Percentiles rank a stretch among this genome's conserved stretches.
These are phyloP conservation scores for Astreopora myriophthalma DNA, from an alignment of 64 coral and sea anemone genomes.

Conservation along the genomic window DNA sequence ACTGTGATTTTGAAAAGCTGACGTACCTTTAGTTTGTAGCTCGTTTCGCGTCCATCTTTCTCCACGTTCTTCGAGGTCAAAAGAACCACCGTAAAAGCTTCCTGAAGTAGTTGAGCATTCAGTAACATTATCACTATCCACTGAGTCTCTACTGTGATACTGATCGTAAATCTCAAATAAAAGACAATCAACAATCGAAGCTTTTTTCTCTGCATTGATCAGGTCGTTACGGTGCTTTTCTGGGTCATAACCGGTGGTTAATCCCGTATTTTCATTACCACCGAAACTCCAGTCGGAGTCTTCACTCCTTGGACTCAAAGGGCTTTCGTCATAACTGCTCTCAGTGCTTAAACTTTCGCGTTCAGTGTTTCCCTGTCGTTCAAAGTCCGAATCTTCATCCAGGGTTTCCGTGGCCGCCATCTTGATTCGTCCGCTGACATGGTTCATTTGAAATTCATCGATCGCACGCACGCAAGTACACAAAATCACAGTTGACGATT, in stretches of 20 bases:
- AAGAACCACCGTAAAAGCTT: slow-evolving; percentile 92
- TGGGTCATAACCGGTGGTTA: slow-evolving; percentile 23
- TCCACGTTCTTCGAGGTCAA: slow-evolving; percentile 96
- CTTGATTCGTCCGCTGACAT: slow-evolving; percentile 74
- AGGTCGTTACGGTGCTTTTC: background rate
- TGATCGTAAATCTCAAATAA: slow-evolving; percentile 99
- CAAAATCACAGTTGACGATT: background rate
- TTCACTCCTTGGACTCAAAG: slow-evolving; percentile 90
- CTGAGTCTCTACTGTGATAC: slow-evolving; percentile 93
- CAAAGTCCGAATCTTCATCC: slow-evolving; percentile 54
- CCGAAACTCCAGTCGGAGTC: slow-evolving; percentile 96
- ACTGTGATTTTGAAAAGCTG: background rate
- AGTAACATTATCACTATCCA: slow-evolving; percentile 98
- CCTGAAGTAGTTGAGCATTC: slow-evolving; percentile 98
- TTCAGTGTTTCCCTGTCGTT: slow-evolving; percentile 68
- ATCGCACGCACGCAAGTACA: slow-evolving; percentile 68
- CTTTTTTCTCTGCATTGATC: slow-evolving; percentile 72
- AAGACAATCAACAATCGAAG: slow-evolving; percentile 94
- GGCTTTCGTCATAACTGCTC: slow-evolving; percentile 76
- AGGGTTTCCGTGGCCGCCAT: slow-evolving; percentile 76
- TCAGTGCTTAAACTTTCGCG: slow-evolving; percentile 76
- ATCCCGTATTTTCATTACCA: slow-evolving; percentile 73
- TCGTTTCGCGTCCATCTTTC: slow-evolving; percentile 92
- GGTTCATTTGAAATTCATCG: slow-evolving; percentile 64
- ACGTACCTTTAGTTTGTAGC: slow-evolving; percentile 85